Conservation (phyloP, 2,113 vertebrate genomes). For the Gobiocypris rarus region DNA sequence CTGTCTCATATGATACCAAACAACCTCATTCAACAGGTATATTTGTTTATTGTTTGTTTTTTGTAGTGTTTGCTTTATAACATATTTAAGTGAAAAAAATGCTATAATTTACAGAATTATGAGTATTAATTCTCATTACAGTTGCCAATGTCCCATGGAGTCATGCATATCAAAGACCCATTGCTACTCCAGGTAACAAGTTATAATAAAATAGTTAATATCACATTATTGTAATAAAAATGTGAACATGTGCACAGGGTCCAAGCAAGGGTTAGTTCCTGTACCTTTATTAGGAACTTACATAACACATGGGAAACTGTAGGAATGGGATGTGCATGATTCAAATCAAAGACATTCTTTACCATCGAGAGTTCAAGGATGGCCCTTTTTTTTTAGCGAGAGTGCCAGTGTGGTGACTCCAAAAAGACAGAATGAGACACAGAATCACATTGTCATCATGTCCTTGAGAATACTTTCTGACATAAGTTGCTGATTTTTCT, state of each 20-base stretch:
- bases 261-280: too few relatives aligned
- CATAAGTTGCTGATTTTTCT: too few relatives aligned
- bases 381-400: background rate
- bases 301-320: too few relatives aligned
- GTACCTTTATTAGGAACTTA: too few relatives aligned
- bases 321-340: slow-evolving; percentile 3
- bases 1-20: slow-evolving; percentile 58
- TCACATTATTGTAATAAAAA: background rate
- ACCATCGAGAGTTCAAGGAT: background rate
- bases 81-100: background rate
- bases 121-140: slow-evolving; percentile 53
- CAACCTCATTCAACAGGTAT: slow-evolving; percentile 67
- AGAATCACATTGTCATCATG: background rate
- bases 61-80: background rate
- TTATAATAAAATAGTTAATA: background rate
- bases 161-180: slow-evolving; percentile 46
- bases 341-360: background rate
- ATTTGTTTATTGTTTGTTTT: too few relatives aligned
- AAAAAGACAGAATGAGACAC: background rate
- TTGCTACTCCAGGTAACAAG: slow-evolving; percentile 68
- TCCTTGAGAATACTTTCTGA: background rate
- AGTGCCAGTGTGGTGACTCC: background rate
- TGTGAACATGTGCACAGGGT: too few relatives aligned
- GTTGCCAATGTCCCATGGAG: slow-evolving; percentile 67
- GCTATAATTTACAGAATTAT: background rate